phyloP scores from a whole-genome alignment of 2,797 vertebrate genomes.

The Myiotriccus ornatus region DNA sequence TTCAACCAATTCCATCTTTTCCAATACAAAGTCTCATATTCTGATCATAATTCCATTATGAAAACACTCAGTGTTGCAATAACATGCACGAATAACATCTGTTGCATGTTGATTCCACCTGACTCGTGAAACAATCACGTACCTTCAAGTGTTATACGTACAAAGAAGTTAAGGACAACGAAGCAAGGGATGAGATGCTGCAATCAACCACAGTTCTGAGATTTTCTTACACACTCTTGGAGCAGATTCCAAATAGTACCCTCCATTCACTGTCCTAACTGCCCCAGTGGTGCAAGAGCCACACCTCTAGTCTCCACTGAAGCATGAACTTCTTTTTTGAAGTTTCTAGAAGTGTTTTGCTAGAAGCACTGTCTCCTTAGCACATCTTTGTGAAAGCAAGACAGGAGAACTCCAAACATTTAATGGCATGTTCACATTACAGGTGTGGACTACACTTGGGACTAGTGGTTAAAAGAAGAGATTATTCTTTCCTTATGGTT shows the following conservation, averaged over 20 bases:
- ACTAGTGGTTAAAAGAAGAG: not conserved
- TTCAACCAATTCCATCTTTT: not conserved
- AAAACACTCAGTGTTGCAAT: not conserved
- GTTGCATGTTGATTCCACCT: not conserved
- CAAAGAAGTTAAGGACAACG: not conserved
- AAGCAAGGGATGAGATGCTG: not conserved
- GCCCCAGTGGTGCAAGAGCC: not conserved
- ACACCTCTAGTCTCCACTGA: fast-evolving
- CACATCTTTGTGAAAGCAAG: not conserved
- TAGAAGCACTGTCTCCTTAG: not conserved
- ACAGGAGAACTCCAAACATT: not conserved
- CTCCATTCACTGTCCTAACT: not conserved
- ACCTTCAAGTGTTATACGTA: not conserved
- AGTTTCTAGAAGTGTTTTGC: not conserved
- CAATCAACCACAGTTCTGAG: not conserved
- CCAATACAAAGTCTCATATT: not conserved
- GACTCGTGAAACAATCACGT: not conserved
- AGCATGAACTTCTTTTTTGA: not conserved
- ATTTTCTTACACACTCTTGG: not conserved
- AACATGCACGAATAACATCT: not conserved
- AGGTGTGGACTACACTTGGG: not conserved
- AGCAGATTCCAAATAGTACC: not conserved
- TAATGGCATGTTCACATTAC: fast-evolving
- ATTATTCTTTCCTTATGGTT: not conserved
- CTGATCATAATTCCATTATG: not conserved